Conservation (phyloP, 2,113 vertebrate genomes). For the Hystrix brachyura region DNA sequence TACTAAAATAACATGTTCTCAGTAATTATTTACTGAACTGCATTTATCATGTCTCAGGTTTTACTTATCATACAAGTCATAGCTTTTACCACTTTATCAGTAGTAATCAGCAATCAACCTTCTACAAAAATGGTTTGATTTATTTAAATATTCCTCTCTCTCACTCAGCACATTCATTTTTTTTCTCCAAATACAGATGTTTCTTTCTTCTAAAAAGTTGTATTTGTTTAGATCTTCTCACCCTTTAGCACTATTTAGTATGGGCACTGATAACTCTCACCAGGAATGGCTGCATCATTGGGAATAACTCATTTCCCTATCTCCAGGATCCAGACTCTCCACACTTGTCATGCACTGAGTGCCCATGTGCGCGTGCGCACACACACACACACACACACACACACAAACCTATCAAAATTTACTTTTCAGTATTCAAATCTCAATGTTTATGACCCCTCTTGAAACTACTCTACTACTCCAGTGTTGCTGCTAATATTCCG, state of each 20-base stretch:
- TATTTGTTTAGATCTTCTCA: neutral
- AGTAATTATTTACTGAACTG: neutral
- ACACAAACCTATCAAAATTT: neutral
- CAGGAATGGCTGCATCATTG: neutral
- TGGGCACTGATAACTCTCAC: neutral
- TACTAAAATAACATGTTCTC: neutral
- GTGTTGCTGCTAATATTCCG: neutral
- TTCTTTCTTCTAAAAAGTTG: neutral
- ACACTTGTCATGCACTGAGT: fast-evolving
- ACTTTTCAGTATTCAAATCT: neutral
- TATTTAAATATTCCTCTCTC: conserved; percentile 15
- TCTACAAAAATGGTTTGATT: neutral
- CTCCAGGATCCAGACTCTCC: neutral
- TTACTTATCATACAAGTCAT: neutral
- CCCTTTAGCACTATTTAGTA: neutral
- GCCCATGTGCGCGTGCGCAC: neutral
- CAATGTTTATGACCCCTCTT: neutral
- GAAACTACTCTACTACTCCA: neutral
- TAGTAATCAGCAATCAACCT: neutral
- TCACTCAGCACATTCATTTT: neutral
- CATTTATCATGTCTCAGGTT: neutral
- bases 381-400: too few species aligned
- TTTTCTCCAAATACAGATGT: neutral
- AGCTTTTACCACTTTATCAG: neutral
- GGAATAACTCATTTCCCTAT: neutral